Evolutionary conservation across 2,888 invertebrate genomes (phyloP), one percentile per base, ranked within the genome.

Genomic region (Synergus gifuensis): DNA sequence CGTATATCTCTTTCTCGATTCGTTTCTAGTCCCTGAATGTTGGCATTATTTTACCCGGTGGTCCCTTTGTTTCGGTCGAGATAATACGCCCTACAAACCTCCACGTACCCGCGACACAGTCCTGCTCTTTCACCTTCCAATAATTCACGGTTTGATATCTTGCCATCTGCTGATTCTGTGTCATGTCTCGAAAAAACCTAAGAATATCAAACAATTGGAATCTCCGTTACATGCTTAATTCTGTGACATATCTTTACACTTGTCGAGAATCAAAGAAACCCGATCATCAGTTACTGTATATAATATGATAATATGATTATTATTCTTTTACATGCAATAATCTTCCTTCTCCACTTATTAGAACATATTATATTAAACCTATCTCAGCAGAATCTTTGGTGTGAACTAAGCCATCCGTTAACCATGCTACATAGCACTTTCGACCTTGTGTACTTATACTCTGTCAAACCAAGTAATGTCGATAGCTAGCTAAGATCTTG

Each of bases 401-500:
- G 22, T 18, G 1, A 14, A 46, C 42, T 66, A 66, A 12, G 66
- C 66, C 14, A 5, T 49, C 2, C n/a, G 12, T 49, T 49, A 49
- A 49, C 66, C n/a, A 67, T 18, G 3, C 28, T 28, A 28, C 28
- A 28, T 28, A 28, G 3, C 28, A 28, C 28, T 40, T 64, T 64
- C 46, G 22, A 69, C 22, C 62, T 22, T 9, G 8, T 12, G 36
- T 28, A 4, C n/a, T 66, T 66, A 42, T n/a, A 66, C 28, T 44
- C 44, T 11, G 83, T 81, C 79, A 78, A 84, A 85, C 85, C 82
- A 84, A 87, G 88, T 87, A 88, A 89, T 87, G 89, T 90, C 90
- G 90, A 90, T 90, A 90, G 89, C 86, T 84, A 85, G 86, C 86
- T 88, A 89, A 90, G 88, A 90, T 90, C 89, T 88, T 89, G 90